Percentiles rank a stretch among this genome's conserved stretches.
Evolutionary conservation across 2,888 invertebrate genomes (phyloP).

Genomic region (Hydrotaea cyrtoneurina): DNA sequence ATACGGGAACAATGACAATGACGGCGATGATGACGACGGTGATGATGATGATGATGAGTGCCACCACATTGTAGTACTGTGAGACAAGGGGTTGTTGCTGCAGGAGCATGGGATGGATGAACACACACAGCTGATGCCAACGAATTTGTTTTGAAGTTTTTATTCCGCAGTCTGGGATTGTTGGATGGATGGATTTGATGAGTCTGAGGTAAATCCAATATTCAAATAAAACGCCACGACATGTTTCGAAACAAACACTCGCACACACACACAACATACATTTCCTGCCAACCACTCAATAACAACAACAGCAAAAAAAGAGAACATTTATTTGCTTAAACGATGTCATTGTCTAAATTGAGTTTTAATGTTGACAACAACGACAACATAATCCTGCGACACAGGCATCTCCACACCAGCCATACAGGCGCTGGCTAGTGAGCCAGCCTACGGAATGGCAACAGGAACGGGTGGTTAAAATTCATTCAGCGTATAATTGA

Average conservation of each 20-base stretch:
- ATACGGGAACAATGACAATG: constrained; percentile 7
- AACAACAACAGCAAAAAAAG: constrained; percentile 67
- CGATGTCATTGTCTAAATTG: constrained; percentile 79
- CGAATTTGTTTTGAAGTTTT: constrained; percentile 19
- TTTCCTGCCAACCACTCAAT: not conserved
- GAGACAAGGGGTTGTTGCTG: constrained; percentile 16
- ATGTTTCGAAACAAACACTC: constrained; percentile 25
- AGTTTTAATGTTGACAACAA: constrained; percentile 78
- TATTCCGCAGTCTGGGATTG: not conserved
- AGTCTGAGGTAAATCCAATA: constrained; percentile 64
- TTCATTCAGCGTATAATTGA: constrained; percentile 66
- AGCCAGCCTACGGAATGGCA: not conserved
- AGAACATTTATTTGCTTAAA: constrained; percentile 80
- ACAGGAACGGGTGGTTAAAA: constrained; percentile 41
- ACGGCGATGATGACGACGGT: constrained; percentile 54
- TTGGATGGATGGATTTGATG: constrained; percentile 2
- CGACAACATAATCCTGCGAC: constrained; percentile 31
- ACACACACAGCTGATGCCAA: not conserved
- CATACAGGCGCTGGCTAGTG: constrained; percentile 7
- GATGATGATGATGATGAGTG: constrained; percentile 51
- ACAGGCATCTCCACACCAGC: not conserved
- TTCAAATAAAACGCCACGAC: constrained; percentile 66
- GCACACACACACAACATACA: not conserved
- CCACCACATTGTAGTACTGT: constrained; percentile 35
- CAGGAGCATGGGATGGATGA: not conserved